phyloP scores from a whole-genome alignment of 2,888 invertebrate genomes.

The Xestia xanthographa region DNA sequence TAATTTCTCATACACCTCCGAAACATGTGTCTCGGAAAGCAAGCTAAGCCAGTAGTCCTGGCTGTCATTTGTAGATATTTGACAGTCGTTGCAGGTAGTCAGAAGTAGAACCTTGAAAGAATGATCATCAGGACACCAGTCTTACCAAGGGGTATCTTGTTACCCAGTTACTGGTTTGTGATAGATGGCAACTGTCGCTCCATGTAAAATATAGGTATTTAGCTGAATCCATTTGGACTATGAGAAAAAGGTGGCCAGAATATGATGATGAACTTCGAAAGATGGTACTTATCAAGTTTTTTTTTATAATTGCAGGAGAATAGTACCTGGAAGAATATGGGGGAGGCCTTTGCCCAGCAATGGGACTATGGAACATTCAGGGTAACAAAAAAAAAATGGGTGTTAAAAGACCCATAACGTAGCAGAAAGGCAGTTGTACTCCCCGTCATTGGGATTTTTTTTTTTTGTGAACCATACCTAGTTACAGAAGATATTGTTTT shows the following conservation, averaged over 20 bases:
- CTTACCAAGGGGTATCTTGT: background rate
- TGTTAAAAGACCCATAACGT: too few relatives aligned
- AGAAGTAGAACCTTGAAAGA: background rate
- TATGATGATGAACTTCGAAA: background rate
- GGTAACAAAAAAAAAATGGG: too few relatives aligned
- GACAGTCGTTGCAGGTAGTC: background rate
- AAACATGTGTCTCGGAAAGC: background rate
- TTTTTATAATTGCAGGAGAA: background rate
- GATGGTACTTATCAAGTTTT: background rate
- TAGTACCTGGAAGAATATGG: too few relatives aligned
- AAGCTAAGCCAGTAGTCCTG: background rate
- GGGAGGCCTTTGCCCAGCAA: too few relatives aligned
- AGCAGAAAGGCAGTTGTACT: background rate
- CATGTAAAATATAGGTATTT: too few relatives aligned
- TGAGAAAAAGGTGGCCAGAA: background rate
- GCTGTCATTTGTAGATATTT: background rate
- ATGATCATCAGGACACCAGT: background rate
- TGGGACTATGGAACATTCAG: too few relatives aligned
- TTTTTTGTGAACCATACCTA: background rate
- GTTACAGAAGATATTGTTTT: too few relatives aligned
- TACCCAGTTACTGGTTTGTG: background rate
- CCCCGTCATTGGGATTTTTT: background rate
- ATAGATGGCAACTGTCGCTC: background rate
- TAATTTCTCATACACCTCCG: background rate
- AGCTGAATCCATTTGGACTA: background rate